phyloP scores from a whole-genome alignment of 1,140 invertebrate genomes.

The Venturia canescens region DNA sequence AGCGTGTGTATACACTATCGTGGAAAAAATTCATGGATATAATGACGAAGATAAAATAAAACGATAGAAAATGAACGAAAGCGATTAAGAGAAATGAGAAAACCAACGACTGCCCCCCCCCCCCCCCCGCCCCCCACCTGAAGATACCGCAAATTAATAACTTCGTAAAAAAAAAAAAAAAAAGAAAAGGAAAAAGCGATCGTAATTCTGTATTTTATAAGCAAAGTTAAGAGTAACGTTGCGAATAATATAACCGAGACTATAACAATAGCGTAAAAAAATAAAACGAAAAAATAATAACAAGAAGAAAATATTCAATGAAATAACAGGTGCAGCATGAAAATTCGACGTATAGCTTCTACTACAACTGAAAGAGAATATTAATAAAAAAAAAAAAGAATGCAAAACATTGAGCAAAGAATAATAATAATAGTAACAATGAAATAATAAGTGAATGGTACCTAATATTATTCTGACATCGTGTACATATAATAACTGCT shows the following conservation, averaged over 20 bases:
- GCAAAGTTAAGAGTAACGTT: constrained; percentile 22
- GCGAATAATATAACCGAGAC: constrained; percentile 1
- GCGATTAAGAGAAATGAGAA: constrained; percentile 13
- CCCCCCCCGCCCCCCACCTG: constrained; percentile 35
- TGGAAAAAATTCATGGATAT: no score
- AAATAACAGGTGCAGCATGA: constrained; percentile 11
- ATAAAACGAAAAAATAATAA: constrained; percentile 5
- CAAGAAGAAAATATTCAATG: constrained; percentile 17
- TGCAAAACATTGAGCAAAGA: constrained; percentile 53
- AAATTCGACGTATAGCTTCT: constrained; percentile 36
- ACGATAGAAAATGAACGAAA: no score
- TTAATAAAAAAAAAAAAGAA: constrained; percentile 24
- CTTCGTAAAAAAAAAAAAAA: constrained; percentile 54
- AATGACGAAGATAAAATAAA: no score
- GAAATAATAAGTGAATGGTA: constrained; percentile 64
- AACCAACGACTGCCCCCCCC: constrained; percentile 43
- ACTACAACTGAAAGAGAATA: constrained; percentile 38
- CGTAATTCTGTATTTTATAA: constrained; percentile 35
- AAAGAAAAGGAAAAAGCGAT: no score
- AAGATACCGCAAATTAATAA: constrained; percentile 61
- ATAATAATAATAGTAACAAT: neutral
- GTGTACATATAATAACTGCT: constrained; percentile 74
- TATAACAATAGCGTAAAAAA: constrained; percentile 38
- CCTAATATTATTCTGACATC: constrained; percentile 68
- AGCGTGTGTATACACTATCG: no score